Percentiles rank a stretch among this genome's conserved stretches.
Evolutionary conservation across 2,113 vertebrate species (phyloP).

Genomic region (Ifrita kowaldi): DNA sequence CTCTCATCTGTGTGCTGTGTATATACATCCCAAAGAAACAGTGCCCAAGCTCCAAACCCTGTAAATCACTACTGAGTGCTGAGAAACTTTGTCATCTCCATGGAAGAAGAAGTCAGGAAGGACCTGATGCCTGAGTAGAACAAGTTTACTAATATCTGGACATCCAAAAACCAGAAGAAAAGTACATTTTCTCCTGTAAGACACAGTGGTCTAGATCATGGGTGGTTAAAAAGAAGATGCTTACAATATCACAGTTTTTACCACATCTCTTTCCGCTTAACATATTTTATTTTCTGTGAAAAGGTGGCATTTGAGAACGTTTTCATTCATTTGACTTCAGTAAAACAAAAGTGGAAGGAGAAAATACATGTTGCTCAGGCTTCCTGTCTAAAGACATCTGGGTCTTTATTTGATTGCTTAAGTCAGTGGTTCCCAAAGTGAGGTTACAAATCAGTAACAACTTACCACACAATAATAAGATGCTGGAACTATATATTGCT

Average conservation of each 20-base stretch:
- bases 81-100: neutral
- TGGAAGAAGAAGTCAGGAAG: neutral
- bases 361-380: neutral
- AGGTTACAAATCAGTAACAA: neutral
- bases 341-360: neutral
- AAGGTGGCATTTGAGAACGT: neutral
- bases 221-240: neutral
- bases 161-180: neutral
- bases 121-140: neutral
- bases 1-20: neutral
- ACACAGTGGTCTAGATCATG: neutral
- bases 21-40: neutral
- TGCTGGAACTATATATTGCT: neutral
- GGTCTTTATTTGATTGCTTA: neutral
- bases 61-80: neutral
- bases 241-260: neutral
- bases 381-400: neutral
- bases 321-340: neutral
- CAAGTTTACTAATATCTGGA: neutral
- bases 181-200: neutral
- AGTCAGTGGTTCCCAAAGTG: neutral
- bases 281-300: rapidly evolving
- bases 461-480: neutral
- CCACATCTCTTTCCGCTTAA: neutral
- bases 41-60: neutral